Evolutionary conservation across 2,797 vertebrate genomes (phyloP), one percentile per base, ranked within the genome.

Genomic region (Hyperoplus immaculatus): DNA sequence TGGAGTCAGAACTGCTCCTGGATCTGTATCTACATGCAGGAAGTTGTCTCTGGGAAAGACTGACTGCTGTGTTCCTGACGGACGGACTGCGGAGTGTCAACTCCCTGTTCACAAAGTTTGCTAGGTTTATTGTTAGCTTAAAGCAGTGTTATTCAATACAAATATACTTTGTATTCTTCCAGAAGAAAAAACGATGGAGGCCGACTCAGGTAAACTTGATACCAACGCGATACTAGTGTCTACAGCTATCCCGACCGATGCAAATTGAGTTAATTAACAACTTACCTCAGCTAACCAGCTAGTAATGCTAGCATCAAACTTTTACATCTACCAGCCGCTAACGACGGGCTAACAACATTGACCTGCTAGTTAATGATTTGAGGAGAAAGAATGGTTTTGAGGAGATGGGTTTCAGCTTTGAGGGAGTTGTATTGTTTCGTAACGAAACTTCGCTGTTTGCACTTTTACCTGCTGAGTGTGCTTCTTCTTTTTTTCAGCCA

Each of bases 191-290:
- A 50, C 41, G 1, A 94, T 94, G 93, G 93, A 94, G 68, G 69
- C 56, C 21, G 89, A 93, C 71, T 75, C 92, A 81, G 93, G 93
- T 94, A 91, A 89, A 72, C 8, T 1, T 7, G 29, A 29, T 29
- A 29, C 2, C 29, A 8, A 4, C 57, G 1, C 16, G 0, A 8
- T 53, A 12, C 54, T 46, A 29, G 0, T 74, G 16, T 29, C 29
- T 45, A n/a, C 16, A 38, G 54, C 5, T 56, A 6, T 46, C 5
- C 15, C 50, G 2, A 4, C 0, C 14, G 2, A 13, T 12, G 29
- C 29, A 18, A 39, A 11, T n/a, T 45, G 29, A 5, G 3, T 59
- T 21, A 0, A 7, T 46, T 43, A 1, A 61, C n/a, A 45, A 21
- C 18, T 38, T 2, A 16, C 2, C 66, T 15, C 11, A 18, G 88